Evolutionary conservation across 2,888 invertebrate genomes (phyloP).

Genomic region (Flabesymbios commensalis): DNA sequence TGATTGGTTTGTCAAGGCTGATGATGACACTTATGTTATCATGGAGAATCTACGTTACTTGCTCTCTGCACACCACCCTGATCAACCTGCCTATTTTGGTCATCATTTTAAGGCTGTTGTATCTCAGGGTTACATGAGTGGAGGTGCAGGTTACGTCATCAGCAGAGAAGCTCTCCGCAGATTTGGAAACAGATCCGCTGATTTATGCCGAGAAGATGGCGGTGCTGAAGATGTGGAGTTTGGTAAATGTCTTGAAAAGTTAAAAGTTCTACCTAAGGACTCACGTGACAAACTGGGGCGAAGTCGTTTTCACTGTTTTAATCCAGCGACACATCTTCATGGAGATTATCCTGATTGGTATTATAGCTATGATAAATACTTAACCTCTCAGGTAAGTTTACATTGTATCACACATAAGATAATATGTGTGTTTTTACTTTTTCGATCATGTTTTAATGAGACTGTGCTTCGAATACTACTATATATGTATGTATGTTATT

Average conservation of each 20-base stretch:
- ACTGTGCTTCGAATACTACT: too few relatives aligned
- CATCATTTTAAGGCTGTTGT: constrained; percentile 28
- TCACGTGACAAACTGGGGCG: constrained; percentile 48
- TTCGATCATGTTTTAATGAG: too few relatives aligned
- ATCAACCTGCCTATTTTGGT: constrained; percentile 78
- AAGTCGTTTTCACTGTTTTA: constrained; percentile 55
- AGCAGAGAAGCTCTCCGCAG: constrained; percentile 23
- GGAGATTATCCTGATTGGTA: constrained; percentile 56
- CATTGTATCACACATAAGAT: too few relatives aligned
- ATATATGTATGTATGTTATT: too few relatives aligned
- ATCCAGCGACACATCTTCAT: constrained; percentile 45
- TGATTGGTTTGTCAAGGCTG: constrained; percentile 98
- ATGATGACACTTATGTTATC: constrained; percentile 85
- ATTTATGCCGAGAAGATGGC: constrained; percentile 37
- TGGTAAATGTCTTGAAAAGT: constrained; percentile 50
- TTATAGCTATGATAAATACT: constrained; percentile 46
- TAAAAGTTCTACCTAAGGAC: constrained; percentile 49
- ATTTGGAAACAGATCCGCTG: constrained; percentile 2
- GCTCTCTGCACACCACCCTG: constrained; percentile 75
- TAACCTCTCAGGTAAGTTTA: constrained; percentile 22
- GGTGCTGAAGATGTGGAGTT: constrained; percentile 55
- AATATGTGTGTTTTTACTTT: too few relatives aligned
- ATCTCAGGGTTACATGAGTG: constrained; percentile 21
- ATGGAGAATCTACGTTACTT: constrained; percentile 68
- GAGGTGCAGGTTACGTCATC: constrained; percentile 26